Conservation (phyloP, 2,113 vertebrate genomes). For the Leptobrachium leishanense region DNA sequence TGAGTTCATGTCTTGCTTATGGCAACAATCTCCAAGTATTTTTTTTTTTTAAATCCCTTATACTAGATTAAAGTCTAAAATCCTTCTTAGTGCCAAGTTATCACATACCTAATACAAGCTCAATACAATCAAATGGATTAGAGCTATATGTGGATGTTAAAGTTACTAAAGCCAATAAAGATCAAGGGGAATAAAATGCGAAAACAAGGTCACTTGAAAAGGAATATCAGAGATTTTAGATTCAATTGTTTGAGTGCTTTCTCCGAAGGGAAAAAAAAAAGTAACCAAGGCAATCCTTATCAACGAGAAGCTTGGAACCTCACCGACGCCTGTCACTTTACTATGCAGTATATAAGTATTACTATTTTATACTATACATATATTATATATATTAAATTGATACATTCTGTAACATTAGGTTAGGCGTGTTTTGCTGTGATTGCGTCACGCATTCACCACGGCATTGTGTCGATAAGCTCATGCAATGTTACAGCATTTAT, state of each 20-base stretch:
- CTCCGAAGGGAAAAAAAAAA: constrained; percentile 18
- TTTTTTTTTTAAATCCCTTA: constrained; percentile 60
- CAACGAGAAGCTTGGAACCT: neutral
- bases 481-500: too few species aligned
- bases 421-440: too few species aligned
- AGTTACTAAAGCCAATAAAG: constrained; percentile 56
- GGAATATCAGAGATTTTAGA: constrained; percentile 48
- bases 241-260: constrained; percentile 31
- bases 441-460: too few species aligned
- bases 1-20: constrained; percentile 60
- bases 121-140: constrained; percentile 62
- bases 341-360: neutral
- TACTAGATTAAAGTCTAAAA: constrained; percentile 70
- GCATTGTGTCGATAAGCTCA: too few species aligned
- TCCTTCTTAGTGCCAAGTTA: constrained; percentile 67
- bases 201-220: constrained; percentile 64
- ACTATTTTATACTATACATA: too few species aligned
- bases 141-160: constrained; percentile 56
- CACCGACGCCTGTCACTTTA: neutral
- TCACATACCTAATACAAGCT: constrained; percentile 59
- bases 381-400: too few species aligned
- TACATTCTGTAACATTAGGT: too few species aligned
- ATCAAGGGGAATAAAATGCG: constrained; percentile 56
- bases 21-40: constrained; percentile 57
- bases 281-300: constrained; percentile 1